Evolutionary conservation across 2,113 vertebrate genomes (phyloP), one percentile per base, ranked within the genome.

Genomic region (Nothobranchius furzeri): DNA sequence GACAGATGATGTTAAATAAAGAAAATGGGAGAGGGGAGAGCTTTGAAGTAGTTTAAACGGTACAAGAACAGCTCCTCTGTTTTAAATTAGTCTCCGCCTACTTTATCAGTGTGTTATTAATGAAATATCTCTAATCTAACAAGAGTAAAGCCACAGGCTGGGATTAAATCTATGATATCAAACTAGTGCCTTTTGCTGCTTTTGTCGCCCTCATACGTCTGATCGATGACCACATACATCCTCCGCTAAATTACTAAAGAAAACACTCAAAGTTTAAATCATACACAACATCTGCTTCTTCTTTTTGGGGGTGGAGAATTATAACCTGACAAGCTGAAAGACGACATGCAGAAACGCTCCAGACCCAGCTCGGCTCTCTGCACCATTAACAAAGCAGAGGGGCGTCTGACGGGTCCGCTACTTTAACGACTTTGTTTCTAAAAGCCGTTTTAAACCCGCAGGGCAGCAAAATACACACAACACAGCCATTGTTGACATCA

Each of bases 401-500:
- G 8, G 24, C 6, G 25, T 42, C 35, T 42, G 55, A 17, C 9
- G 9, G 53, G 35, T 15, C 14, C 9, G 25, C 25, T n/a, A 15
- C 14, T 40, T 37, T 37, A 56, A 56, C 35, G 14, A 57, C 15
- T 11, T 17, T 10, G 10, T 2, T 17, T 8, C 37, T 12, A 43
- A 42, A 47, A 30, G 25, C 9, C 46, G 12, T n/a, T 35, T n/a
- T 3, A 61, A 37, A 14, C 10, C 57, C 43, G 57, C 20, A 17
- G 57, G 56, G 40, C 55, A 57, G n/a, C 9, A 71, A 15, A n/a
- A 60, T 7, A 40, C 54, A 40, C 37, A 56, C 8, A 42, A 12
- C 54, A 6, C 47, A 6, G 15, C 48, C n/a, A 43, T 6, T 58
- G 55, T 12, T 50, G 24, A 60, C 72, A 68, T 77, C 55, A 67